A percentile compares a stretch with the other conserved stretches of the same genome.
Conservation (phyloP, 2,113 vertebrate species). For the Corythoichthys intestinalis region DNA sequence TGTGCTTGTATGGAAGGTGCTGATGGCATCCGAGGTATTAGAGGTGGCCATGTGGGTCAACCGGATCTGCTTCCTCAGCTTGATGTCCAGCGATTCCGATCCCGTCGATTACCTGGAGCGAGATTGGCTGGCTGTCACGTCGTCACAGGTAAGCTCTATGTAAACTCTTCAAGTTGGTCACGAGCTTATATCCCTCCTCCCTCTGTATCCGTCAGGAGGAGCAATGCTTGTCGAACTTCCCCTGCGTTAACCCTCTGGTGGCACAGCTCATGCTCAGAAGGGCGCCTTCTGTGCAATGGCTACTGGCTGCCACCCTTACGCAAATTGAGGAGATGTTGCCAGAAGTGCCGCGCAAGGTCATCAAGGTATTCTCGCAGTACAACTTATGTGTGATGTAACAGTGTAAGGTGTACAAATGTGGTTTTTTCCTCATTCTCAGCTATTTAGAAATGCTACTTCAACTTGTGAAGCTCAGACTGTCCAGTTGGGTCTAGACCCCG, state of each 20-base stretch:
- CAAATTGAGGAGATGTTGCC: conserved; percentile 82
- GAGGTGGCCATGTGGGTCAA: conserved; percentile 78
- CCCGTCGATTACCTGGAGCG: conserved; percentile 78
- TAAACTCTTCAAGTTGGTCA: not conserved
- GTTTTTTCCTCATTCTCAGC: conserved; percentile 62
- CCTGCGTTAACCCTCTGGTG: conserved; percentile 83
- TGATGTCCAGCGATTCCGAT: conserved; percentile 73
- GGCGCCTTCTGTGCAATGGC: conserved; percentile 72
- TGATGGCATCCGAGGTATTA: conserved; percentile 73
- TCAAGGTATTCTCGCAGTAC: conserved; percentile 75
- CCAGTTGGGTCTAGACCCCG: conserved; percentile 12
- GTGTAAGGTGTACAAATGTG: not conserved
- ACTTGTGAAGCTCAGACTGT: conserved; percentile 55
- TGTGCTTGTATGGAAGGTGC: conserved; percentile 66
- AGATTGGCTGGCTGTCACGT: conserved; percentile 81
- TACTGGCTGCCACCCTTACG: conserved; percentile 74
- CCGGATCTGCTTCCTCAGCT: conserved; percentile 78
- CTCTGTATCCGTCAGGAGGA: conserved; percentile 72
- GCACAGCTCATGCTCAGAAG: conserved; percentile 85
- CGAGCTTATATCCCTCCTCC: not conserved
- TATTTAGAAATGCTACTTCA: conserved; percentile 82
- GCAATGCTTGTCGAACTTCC: conserved; percentile 78
- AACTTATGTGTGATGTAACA: not conserved
- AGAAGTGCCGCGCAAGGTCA: conserved; percentile 82
- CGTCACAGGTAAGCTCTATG: conserved; percentile 75